Evolutionary conservation across 2,113 vertebrate species (phyloP).

Genomic region (Channa maculata): DNA sequence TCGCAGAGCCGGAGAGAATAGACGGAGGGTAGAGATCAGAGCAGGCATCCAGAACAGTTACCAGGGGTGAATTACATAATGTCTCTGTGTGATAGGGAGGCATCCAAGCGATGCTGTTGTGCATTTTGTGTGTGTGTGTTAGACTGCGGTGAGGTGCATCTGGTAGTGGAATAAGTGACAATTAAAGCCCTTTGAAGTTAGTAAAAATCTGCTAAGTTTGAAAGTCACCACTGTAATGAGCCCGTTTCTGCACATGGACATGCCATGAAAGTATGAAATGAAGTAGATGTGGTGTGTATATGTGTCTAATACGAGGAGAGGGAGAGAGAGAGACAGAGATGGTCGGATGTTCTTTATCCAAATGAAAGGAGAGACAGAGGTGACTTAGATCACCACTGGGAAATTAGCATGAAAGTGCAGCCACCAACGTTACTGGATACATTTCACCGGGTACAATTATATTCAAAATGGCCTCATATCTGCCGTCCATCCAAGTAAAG

Average conservation of each 20-base stretch:
- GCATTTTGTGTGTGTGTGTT: constrained; percentile 8
- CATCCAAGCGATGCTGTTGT: constrained; percentile 53
- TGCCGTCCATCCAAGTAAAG: constrained; percentile 78
- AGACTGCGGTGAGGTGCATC: constrained; percentile 9
- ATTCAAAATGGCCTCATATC: constrained; percentile 75
- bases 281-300: constrained; percentile 10
- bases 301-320: not conserved
- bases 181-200: constrained; percentile 18
- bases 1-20: constrained; percentile 85
- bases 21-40: constrained; percentile 63
- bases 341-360: constrained; percentile 47
- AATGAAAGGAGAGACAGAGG: constrained; percentile 57
- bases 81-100: constrained; percentile 61
- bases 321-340: constrained; percentile 4
- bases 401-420: constrained; percentile 72
- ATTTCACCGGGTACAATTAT: constrained; percentile 78
- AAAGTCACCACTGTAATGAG: constrained; percentile 41
- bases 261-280: constrained; percentile 23
- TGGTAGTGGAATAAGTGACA: constrained; percentile 25
- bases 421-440: constrained; percentile 66
- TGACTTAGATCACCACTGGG: constrained; percentile 64
- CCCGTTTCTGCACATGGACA: constrained; percentile 17
- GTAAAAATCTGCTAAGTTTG: constrained; percentile 8
- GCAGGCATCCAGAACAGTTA: constrained; percentile 66
- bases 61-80: constrained; percentile 83